Conservation (phyloP, 2,797 vertebrate species). For the Columba guinea region DNA sequence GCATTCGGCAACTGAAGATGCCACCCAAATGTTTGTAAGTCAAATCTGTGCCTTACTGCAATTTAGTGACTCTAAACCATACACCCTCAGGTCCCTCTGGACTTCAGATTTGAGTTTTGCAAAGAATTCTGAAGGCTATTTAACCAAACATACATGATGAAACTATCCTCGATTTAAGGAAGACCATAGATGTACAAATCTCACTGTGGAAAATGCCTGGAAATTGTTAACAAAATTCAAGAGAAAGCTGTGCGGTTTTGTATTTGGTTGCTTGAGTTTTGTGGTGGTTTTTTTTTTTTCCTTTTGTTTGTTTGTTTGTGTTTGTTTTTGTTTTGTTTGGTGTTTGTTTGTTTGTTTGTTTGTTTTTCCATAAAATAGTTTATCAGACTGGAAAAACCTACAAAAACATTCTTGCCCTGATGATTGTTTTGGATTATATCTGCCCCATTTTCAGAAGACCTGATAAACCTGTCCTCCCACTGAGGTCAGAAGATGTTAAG, state of each 20-base stretch:
- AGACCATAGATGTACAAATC: not conserved
- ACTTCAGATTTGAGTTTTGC: not conserved
- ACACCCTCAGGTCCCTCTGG: not conserved
- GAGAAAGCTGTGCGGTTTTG: not conserved
- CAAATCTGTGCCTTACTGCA: not conserved
- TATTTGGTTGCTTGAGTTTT: not conserved
- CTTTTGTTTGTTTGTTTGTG: no score
- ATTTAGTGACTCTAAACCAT: not conserved
- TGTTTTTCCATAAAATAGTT: not conserved
- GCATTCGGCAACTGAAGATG: not conserved
- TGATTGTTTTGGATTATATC: not conserved
- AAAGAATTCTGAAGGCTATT: not conserved
- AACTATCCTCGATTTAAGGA: not conserved
- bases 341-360: no score
- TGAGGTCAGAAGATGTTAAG: not conserved
- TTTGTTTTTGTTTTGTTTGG: no score
- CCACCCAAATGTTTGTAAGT: not conserved
- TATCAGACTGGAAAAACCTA: constrained; percentile 1
- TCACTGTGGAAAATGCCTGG: not conserved
- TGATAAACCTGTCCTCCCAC: not conserved
- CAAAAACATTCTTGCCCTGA: not conserved
- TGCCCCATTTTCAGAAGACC: not conserved
- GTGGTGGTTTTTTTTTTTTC: no score
- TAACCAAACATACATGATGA: not conserved
- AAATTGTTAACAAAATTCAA: not conserved